Evolutionary conservation across 2,888 invertebrate genomes (phyloP), one percentile per base, ranked within the genome.

Genomic region (Metacarcinus magister): DNA sequence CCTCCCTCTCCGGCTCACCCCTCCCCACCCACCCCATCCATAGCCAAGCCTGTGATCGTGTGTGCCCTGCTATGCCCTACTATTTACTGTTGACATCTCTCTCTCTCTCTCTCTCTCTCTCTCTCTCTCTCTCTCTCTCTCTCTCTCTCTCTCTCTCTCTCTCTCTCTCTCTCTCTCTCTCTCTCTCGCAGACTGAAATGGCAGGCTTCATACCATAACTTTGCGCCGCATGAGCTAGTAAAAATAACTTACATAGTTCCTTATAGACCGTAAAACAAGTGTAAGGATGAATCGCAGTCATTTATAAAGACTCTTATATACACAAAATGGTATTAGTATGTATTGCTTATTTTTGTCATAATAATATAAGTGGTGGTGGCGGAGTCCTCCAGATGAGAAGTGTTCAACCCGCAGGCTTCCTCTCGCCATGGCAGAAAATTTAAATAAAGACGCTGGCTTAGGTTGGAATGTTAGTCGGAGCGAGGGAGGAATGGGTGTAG

Each of bases 61-160:
- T 87, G 87, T 87, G 87, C 44, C 44, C 46, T 92, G 54, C 92
- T 28, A 48, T 92, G 60, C 19, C 60, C 60, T 60, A 28, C 92
- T 92, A 46, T 92, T 46, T 19, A 28, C 46, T 44, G 46, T 44
- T 92, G 92, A 92, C 92, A 92, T 28, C 44, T 28, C 43, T 67
- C 44, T 67, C 39, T 94, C 75, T 94, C 94, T 44, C 67, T 60
- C n/a, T 94, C 43, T 39, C 67, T 93, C 67, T 54, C 67, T 13
- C 67, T 67, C 60, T 67, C 93, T 67, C 93, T 13, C 67, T 67
- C 43, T 67, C 67, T n/a, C 67, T 60, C 23, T 43, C 39, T 93
- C 75, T 93, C 43, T 67, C 39, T 75, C 75, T n/a, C 93, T 75
- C n/a, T 91, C 90, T 90, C 90, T 90, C 90, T 90, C 90, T 90